Evolutionary conservation across 2,113 vertebrate genomes (phyloP), one percentile per base, ranked within the genome.

Genomic region (Ellobius talpinus): DNA sequence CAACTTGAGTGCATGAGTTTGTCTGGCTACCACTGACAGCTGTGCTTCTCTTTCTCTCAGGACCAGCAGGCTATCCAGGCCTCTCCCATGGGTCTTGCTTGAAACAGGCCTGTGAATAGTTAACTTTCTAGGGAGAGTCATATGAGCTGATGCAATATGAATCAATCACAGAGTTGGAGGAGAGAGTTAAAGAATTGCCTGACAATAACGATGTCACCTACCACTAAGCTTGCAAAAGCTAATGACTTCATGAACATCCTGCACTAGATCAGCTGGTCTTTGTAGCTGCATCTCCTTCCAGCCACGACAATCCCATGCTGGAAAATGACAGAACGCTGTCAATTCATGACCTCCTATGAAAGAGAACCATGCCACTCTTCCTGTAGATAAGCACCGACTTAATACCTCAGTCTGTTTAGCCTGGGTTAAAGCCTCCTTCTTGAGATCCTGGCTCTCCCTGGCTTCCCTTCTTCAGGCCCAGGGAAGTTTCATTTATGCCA

Each of bases 401-500:
- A 85, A 79, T 58, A 63, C 79, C n/a, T 70, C 78, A 66, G 52
- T 63, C 81, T 93, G 33, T 92, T 86, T 96, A 95, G 78, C 36
- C 74, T 79, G 92, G 79, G 96, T 91, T 96, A 92, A 95, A 96
- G 68, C 39, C 85, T 88, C 45, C 72, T 93, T 96, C 58, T 52
- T 95, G 93, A 74, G 79, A 92, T 95, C 58, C 65, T 76, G 63
- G 70, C 74, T 95, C 12, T 66, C 47, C 79, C 55, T 90, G 52
- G 47, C 31, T 29, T 65, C 29, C 7, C 39, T 47, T 78, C 58
- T 81, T 84, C 17, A 86, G 70, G 55, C 50, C 85, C 58, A 92
- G 39, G 65, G 97, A 96, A 91, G 39, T 68, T 90, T 94, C n/a
- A 42, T 92, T 86, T 52, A 86, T 97, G 96, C 93, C 93, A 96